A percentile compares a stretch with the other conserved stretches of the same genome.
phyloP scores from a whole-genome alignment of 2,888 invertebrate genomes.

The Eurois occulta region DNA sequence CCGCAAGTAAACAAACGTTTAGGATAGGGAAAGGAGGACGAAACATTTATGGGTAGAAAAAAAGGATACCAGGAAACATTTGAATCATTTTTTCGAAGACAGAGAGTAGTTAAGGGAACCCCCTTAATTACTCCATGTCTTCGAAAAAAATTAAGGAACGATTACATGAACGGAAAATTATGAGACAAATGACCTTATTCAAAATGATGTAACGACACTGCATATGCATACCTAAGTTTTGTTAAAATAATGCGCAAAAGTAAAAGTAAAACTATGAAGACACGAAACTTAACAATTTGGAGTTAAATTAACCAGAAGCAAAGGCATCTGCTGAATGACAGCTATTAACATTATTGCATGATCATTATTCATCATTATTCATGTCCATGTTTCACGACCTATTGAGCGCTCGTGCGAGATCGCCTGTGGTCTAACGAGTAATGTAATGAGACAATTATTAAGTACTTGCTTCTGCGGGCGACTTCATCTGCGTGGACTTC shows the following conservation, averaged over 20 bases:
- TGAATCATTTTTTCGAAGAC: neutral
- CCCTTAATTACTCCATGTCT: no score
- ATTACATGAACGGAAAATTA: neutral
- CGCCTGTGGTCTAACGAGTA: slow-evolving; percentile 3
- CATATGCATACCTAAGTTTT: neutral
- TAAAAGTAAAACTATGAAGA: slow-evolving; percentile 14
- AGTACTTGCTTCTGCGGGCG: neutral
- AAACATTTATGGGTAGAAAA: neutral
- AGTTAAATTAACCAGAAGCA: slow-evolving; percentile 36
- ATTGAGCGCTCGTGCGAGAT: slow-evolving; percentile 38
- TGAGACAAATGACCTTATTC: neutral
- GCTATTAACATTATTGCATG: slow-evolving; percentile 30
- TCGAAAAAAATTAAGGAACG: neutral
- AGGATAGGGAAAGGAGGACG: neutral
- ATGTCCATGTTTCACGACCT: slow-evolving; percentile 45
- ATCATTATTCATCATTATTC: slow-evolving; percentile 24
- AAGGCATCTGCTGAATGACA: slow-evolving; percentile 33
- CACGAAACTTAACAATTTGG: slow-evolving; percentile 21
- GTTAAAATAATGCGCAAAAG: slow-evolving; percentile 1
- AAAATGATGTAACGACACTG: neutral
- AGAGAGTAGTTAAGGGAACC: no score
- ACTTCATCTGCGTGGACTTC: neutral
- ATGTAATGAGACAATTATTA: slow-evolving; percentile 34
- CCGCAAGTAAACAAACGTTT: neutral
- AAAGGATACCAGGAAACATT: neutral